Base-by-base conservation (phyloP, 2,888 invertebrate species). In the Sclerodermus sp. region DNA sequence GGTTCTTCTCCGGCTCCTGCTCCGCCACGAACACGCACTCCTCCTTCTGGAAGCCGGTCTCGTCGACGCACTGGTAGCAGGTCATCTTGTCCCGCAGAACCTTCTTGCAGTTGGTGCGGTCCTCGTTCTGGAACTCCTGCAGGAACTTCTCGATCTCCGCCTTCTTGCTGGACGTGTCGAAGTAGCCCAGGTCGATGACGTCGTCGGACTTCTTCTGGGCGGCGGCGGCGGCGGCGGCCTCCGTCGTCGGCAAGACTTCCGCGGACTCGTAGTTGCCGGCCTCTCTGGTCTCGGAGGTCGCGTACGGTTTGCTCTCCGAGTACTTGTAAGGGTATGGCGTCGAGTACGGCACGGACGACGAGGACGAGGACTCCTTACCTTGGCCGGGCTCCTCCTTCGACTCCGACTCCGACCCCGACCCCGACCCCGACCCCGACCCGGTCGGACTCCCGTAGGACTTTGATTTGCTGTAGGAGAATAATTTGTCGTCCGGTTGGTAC, bases 1-100 rank as follows among this genome's bases (percentile, higher is more conserved):
- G 85, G 47, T 84, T 84, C 42, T 82, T 82, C 68, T 84, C 82
- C 1, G 87, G 87, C 37, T 85, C 84, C 1, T 86, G 85, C 63
- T 87, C 87, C 1, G 87, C 87, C 8, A 88, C 83, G 75, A 85
- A 90, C 85, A 89, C 88, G 70, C 90, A 90, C 73, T 90, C 90
- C 75, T 90, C 90, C 66, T 89, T 85, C 72, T 87, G 86, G 43
- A 86, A 80, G 1, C 89, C 89, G 43, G 83, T 82, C 59, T 85
- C 82, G 65, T 89, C 88, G 2, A 84, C 78, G 70, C 90, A 90
- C 60, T 87, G 82, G 71, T 85, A 90, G 70, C 90, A 90, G 0
- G 88, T 89, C 87, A 90, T 88, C 36, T 87, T 87, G 60, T 88
- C 86, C 66, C 87, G 87, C 55, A 84, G 82, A 0, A 87, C 82